Conservation (phyloP, 2,888 invertebrate genomes). For the Drosophila neotestacea region DNA sequence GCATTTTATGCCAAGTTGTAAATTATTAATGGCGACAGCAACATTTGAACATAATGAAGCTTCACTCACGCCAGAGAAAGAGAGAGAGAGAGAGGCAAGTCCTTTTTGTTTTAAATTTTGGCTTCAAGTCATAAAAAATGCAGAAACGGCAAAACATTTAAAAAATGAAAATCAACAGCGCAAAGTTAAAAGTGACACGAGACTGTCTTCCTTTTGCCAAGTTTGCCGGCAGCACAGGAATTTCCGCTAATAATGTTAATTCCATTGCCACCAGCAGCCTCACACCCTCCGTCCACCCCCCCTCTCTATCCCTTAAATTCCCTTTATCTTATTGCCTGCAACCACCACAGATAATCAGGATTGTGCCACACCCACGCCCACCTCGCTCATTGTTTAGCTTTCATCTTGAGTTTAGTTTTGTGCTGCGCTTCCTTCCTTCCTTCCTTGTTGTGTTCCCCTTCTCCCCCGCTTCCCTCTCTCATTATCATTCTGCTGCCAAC, state of each 20-base stretch:
- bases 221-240: constrained; percentile 41
- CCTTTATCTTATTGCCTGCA: background rate
- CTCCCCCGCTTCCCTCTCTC: constrained; percentile 24
- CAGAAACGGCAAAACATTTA: constrained; percentile 51
- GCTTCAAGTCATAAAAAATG: constrained; percentile 50
- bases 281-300: background rate
- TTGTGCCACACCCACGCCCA: constrained; percentile 19
- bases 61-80: too few species aligned
- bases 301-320: background rate
- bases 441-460: constrained; percentile 1
- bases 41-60: constrained; percentile 33
- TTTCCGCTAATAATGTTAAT: constrained; percentile 82
- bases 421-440: constrained; percentile 59
- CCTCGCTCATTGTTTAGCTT: constrained; percentile 66
- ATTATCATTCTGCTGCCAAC: constrained; percentile 70
- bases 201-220: constrained; percentile 6
- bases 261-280: constrained; percentile 68
- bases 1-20: constrained; percentile 38
- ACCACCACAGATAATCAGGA: constrained; percentile 67
- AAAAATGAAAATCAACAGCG: constrained; percentile 55
- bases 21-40: constrained; percentile 35
- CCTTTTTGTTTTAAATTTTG: constrained; percentile 19
- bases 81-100: background rate
- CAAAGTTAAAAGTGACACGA: constrained; percentile 63
- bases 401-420: constrained; percentile 77